A percentile compares a stretch with the other conserved stretches of the same genome.
Evolutionary conservation across 92 coral and sea anemone genomes (phyloP).

Genomic region (Phenganax marumi): DNA sequence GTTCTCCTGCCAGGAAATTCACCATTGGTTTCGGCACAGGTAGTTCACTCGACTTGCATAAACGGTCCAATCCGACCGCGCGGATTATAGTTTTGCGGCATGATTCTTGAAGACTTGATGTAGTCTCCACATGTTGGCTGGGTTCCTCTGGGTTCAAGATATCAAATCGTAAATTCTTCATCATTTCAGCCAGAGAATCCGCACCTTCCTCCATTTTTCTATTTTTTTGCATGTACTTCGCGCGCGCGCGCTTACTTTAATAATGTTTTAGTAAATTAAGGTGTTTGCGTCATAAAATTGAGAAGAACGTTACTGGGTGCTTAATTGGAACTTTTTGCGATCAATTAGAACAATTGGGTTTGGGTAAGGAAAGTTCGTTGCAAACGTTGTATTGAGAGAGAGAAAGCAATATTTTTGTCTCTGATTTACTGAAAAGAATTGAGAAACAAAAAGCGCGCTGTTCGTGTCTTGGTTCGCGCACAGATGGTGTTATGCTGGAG

Average conservation of each 20-base stretch:
- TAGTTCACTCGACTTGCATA: constrained; percentile 79
- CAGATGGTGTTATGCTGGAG: constrained; percentile 4
- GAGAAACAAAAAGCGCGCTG: background rate
- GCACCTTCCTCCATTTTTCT: constrained; percentile 78
- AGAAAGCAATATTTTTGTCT: background rate
- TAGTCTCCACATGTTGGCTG: constrained; percentile 44
- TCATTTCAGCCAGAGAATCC: constrained; percentile 66
- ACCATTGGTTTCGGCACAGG: constrained; percentile 88
- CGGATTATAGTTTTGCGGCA: constrained; percentile 82
- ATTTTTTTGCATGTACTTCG: background rate
- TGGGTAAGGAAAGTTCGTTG: background rate
- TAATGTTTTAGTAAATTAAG: background rate
- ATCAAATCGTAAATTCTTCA: constrained; percentile 65
- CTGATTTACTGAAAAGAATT: constrained; percentile 4
- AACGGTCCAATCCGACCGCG: constrained; percentile 79
- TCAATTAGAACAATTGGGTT: background rate
- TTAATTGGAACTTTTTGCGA: background rate
- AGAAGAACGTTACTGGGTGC: background rate
- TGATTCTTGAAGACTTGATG: constrained; percentile 72
- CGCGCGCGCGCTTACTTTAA: background rate
- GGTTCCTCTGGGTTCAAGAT: constrained; percentile 67
- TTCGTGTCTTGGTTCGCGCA: constrained; percentile 4
- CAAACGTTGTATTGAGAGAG: background rate
- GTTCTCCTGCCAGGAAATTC: constrained; percentile 74
- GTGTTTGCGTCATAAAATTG: constrained; percentile 11